Evolutionary conservation across 2,797 vertebrate genomes (phyloP).

Genomic region (Gallirallus australis): DNA sequence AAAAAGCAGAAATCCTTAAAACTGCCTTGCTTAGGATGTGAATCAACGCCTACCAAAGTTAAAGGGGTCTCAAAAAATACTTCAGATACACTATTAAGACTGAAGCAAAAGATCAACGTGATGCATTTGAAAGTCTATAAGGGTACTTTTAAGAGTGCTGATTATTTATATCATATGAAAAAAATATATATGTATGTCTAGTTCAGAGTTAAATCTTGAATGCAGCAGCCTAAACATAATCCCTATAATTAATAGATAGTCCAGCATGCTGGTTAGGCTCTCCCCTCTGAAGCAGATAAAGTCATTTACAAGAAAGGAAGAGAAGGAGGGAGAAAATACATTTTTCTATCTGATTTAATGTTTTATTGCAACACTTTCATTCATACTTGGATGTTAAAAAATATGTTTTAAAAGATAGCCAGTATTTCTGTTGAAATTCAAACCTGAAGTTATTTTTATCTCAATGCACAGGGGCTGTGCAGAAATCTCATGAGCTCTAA

Average conservation of each 20-base stretch:
- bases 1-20: constrained; percentile 27
- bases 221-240: constrained; percentile 21
- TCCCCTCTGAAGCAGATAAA: constrained; percentile 21
- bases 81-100: not conserved
- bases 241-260: constrained; percentile 28
- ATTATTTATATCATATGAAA: not conserved
- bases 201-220: constrained; percentile 19
- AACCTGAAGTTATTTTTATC: not conserved
- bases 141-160: not conserved
- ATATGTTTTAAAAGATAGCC: not conserved
- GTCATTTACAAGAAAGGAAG: not conserved
- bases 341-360: not conserved
- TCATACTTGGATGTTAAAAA: not conserved
- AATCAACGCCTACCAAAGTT: not conserved
- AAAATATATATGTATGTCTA: not conserved
- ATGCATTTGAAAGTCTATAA: not conserved
- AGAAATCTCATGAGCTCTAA: constrained; percentile 35
- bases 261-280: constrained; percentile 18
- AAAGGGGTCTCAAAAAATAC: not conserved
- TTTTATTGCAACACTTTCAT: not conserved
- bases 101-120: not conserved
- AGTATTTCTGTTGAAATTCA: not conserved
- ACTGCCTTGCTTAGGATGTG: not conserved
- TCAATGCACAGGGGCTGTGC: not conserved
- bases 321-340: not conserved